Conservation (phyloP, 2,113 vertebrate species). For the Epinephelus moara region DNA sequence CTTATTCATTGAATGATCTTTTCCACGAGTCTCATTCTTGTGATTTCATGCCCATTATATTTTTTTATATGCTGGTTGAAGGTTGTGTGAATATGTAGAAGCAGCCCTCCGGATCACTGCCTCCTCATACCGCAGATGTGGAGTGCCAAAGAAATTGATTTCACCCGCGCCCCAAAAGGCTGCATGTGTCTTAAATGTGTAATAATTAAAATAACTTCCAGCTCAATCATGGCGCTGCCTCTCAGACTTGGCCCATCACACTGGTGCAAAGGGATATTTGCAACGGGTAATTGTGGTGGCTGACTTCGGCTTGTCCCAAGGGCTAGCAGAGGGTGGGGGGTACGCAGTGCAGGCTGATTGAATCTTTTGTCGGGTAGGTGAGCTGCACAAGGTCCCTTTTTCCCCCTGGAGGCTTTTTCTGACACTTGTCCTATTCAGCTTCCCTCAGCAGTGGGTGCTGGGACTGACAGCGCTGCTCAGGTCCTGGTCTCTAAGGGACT, state of each 20-base stretch:
- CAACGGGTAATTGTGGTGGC: conserved; percentile 91
- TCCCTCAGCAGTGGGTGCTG: conserved; percentile 87
- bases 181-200: conserved; percentile 65
- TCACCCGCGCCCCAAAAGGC: conserved; percentile 59
- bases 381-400: conserved; percentile 86
- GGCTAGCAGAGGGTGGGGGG: conserved; percentile 75
- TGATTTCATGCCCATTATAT: conserved; percentile 60
- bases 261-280: conserved; percentile 88
- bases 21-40: conserved; percentile 32
- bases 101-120: conserved; percentile 42
- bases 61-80: conserved; percentile 39
- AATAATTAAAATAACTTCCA: conserved; percentile 83
- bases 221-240: conserved; percentile 67
- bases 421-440: conserved; percentile 90
- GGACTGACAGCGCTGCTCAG: conserved; percentile 90
- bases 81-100: conserved; percentile 64
- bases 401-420: conserved; percentile 87
- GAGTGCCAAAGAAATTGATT: conserved; percentile 78
- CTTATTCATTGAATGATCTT: conserved; percentile 32
- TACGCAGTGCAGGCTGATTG: conserved; percentile 87
- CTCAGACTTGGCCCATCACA: conserved; percentile 45
- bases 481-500: conserved; percentile 86
- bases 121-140: conserved; percentile 37
- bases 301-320: conserved; percentile 81
- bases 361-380: conserved; percentile 94